A percentile compares a stretch with the other conserved stretches of the same genome.
Evolutionary conservation across 2,888 invertebrate species (phyloP).

Genomic region (Drosophila rellima): DNA sequence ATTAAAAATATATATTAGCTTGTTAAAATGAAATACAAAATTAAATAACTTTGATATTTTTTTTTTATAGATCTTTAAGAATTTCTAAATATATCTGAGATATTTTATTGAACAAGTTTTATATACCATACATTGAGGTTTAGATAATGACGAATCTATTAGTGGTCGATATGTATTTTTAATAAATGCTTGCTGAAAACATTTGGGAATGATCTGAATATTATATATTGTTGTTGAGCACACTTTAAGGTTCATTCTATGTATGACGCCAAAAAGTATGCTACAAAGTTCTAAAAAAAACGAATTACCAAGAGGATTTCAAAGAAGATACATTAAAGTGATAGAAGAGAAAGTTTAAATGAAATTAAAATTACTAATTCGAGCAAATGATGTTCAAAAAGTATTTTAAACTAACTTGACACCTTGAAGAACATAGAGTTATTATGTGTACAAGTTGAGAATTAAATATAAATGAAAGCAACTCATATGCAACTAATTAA

Average conservation of each 20-base stretch:
- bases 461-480: neutral
- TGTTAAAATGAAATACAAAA: neutral
- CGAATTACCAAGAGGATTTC: neutral
- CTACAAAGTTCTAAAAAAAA: neutral
- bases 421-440: neutral
- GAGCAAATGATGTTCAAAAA: neutral
- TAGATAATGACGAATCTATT: neutral
- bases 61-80: too few species aligned
- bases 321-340: neutral
- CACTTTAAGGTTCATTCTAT: neutral
- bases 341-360: neutral
- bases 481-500: slow-evolving; percentile 15
- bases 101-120: neutral
- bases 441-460: neutral
- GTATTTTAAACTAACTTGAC: neutral
- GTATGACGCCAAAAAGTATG: neutral
- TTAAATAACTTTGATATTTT: neutral
- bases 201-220: neutral
- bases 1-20: neutral
- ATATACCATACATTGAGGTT: neutral
- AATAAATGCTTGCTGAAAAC: neutral
- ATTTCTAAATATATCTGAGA: too few species aligned
- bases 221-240: too few species aligned
- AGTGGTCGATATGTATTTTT: neutral
- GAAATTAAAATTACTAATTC: neutral